These are phyloP conservation scores for Accipiter cooperii DNA, from an alignment of 2,113 vertebrate genomes.

Conservation along the genomic window DNA sequence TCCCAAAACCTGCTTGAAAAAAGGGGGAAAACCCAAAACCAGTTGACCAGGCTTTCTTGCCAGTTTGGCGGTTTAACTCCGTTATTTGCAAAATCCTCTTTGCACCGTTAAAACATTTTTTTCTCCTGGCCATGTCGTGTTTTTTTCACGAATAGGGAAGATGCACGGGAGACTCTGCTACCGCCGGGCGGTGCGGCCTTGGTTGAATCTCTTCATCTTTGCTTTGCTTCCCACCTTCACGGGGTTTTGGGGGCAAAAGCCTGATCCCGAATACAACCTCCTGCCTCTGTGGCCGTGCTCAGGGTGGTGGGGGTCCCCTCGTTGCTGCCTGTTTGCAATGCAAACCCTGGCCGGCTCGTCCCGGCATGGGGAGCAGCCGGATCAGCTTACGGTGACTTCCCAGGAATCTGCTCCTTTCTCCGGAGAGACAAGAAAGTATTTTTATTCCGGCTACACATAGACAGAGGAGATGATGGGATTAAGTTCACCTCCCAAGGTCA, in stretches of 20 bases:
- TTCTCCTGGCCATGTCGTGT: accelerated
- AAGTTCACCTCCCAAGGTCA: not conserved
- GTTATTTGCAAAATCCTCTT: not conserved
- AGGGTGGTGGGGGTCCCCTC: not conserved
- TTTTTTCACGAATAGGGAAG: not conserved
- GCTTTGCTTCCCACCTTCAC: not conserved
- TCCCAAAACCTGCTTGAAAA: not conserved
- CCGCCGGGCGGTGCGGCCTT: accelerated
- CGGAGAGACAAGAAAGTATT: not conserved
- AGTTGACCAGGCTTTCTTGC: too few species aligned
- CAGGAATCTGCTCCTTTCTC: not conserved
- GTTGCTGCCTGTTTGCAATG: not conserved
- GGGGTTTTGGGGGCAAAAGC: not conserved
- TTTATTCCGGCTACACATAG: accelerated
- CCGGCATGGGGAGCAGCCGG: accelerated
- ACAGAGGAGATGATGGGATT: not conserved
- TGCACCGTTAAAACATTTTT: too few species aligned
- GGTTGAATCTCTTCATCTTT: not conserved
- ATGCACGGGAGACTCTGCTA: not conserved
- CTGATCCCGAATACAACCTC: accelerated
- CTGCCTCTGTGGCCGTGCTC: not conserved
- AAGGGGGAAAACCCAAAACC: not conserved
- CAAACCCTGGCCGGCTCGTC: accelerated
- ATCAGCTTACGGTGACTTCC: not conserved
- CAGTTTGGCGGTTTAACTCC: not conserved